Base-by-base conservation (phyloP, 2,113 vertebrate species). In the Lanius collurio region DNA sequence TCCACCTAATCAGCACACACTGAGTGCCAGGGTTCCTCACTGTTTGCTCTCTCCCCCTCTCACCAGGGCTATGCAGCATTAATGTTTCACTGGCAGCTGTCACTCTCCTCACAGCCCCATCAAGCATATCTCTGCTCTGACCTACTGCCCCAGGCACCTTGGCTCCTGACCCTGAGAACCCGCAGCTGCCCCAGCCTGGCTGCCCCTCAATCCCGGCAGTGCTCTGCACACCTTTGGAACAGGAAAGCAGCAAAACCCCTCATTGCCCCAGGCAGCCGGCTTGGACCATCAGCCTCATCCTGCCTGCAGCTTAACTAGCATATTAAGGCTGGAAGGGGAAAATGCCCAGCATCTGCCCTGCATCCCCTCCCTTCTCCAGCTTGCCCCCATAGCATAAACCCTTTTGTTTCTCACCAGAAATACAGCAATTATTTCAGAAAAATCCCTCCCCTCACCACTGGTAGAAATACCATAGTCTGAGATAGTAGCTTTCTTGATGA, bases 401-500 rank as follows among this genome's bases (percentile, higher is more conserved):
- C 60, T 93, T 96, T 76, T 68, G 85, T 94, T 93, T 78, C 81
- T 79, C 37, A 2, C 62, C 80, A 89, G 82, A 96, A 94, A 95
- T 65, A 89, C 20, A 14, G 89, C 76, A 87, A 87, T 95, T 91
- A 90, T 93, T 93, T 86, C 91, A 89, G 91, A 93, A 90, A 96
- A 90, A 90, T 91, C 57, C 89, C 85, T 63, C 46, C 68, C 74
- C 65, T 92, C 78, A 87, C 75, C 69, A 77, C 78, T 82, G 74
- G 50, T 44, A 90, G 57, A 87, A 97, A 96, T 74, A 91, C 74
- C 89, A 94, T 23, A 84, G 73, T 76, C 87, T 93, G 84, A 95
- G 82, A 91, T 69, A 92, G 93, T 79, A 71, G 79, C 87, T 94
- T 60, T 95, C 93, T 76, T 87, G 87, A 91, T 91, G 73, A 92